Base-by-base conservation (phyloP, 2,888 invertebrate genomes). In the Villa cingulata region DNA sequence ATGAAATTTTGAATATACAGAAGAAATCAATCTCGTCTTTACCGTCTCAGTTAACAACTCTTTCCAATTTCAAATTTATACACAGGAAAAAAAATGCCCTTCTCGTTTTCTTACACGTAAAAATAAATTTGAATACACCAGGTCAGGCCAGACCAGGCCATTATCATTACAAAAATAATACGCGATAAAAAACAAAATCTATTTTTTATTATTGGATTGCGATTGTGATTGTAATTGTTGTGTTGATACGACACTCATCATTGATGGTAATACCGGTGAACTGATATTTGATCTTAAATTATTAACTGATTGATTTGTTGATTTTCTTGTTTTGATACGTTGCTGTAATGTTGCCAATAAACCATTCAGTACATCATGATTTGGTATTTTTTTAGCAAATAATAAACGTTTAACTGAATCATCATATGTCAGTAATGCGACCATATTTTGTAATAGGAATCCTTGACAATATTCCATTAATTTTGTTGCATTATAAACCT, bases 391-490 rank as follows among this genome's bases (percentile, higher is more conserved):
- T 66, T 89, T 90, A 37, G 89, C 90, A 59, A 90, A 90, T 36
- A 91, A 74, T 48, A 91, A 71, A 52, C 89, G 77, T 62, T 90
- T 86, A 1, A 90, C 89, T 0, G 88, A 88, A 63, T 90, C 90
- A 59, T 90, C 90, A 61, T 88, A 90, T 1, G 89, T 90, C 42
- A 91, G 73, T 23, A 90, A 72, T n/a, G 89, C 87, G n/a, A 90
- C 88, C 88, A 91, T 87, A 62, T 91, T 90, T 70, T 91, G 90
- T 41, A 91, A 74, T 23, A 91, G 72, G 65, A 89, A 90, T 45
- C 88, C 88, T 71, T 90, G 90, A 62, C 90, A 90, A 66, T 87
- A 90, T 68, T 90, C 89, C 60, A 91, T 70, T 37, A 91, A 72
- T 64, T 88, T 86, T 34, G 80, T 77, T 27, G 90, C 90, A 59